Evolutionary conservation across 2,888 invertebrate genomes (phyloP).

Genomic region (Dione vanillae): DNA sequence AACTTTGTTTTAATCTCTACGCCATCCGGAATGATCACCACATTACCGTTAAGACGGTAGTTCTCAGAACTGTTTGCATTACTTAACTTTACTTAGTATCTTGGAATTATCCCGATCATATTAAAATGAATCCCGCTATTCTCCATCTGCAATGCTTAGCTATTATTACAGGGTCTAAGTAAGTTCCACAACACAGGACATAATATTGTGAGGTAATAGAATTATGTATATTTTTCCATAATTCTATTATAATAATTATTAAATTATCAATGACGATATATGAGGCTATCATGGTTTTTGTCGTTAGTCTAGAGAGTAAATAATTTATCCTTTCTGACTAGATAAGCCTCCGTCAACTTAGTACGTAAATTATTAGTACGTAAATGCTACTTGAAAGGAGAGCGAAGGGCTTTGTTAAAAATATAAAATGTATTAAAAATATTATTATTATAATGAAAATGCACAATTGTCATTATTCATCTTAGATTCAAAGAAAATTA

Average conservation of each 20-base stretch:
- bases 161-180: slow-evolving; percentile 15
- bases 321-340: too few relatives aligned
- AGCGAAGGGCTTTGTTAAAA: too few relatives aligned
- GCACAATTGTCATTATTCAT: not conserved
- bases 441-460: too few relatives aligned
- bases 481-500: not conserved
- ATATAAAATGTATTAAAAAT: too few relatives aligned
- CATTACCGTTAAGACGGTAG: slow-evolving; percentile 65
- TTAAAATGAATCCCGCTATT: slow-evolving; percentile 48
- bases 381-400: too few relatives aligned
- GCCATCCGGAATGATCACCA: slow-evolving; percentile 55
- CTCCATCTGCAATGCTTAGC: slow-evolving; percentile 17
- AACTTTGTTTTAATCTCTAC: slow-evolving; percentile 70
- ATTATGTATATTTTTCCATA: not conserved
- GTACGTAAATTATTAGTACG: too few relatives aligned
- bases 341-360: too few relatives aligned
- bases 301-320: too few relatives aligned
- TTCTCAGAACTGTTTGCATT: slow-evolving; percentile 58
- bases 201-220: not conserved
- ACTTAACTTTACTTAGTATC: slow-evolving; percentile 54
- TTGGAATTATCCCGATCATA: slow-evolving; percentile 60
- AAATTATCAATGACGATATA: not conserved
- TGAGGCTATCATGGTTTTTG: too few relatives aligned
- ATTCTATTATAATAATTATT: not conserved
- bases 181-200: slow-evolving; percentile 15